Base-by-base conservation (phyloP, 1,140 invertebrate species). In the Anastrepha ludens region DNA sequence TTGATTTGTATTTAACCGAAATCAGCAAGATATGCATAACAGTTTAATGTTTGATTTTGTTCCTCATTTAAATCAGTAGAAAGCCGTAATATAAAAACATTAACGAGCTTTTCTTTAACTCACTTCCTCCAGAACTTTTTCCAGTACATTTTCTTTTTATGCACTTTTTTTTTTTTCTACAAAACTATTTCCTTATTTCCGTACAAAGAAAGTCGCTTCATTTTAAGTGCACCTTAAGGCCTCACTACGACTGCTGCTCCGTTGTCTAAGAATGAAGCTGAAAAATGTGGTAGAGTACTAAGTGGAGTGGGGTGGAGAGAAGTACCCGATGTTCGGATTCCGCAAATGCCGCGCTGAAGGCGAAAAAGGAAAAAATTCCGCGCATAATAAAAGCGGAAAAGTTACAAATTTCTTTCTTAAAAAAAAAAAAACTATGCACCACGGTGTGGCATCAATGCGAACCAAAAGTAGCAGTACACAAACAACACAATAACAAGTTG, bases 161-260 rank as follows among this genome's bases (percentile, higher is more conserved):
- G n/a, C 64, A 41, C 64, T 67, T 41, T 47, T 74, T 0, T 44
- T 17, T 17, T 8, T 8, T 41, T 2, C 41, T 74, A n/a, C 67
- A 74, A 47, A 74, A 74, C 67, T 44, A 74, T 74, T 74, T 74
- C 41, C 67, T 74, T 74, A 39, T 47, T 74, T 74, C 41, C 15
- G 11, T 44, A 74, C 67, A 74, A 74, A 74, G 67, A 74, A 74
- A 74, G 67, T 17, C 67, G 67, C 67, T 74, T 74, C 67, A 74
- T 15, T 74, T 74, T 74, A 74, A 74, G 67, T 74, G 67, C 39
- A 44, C 39, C 67, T 74, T 17, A 41, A 47, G 67, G 67, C 67
- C 13, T 39, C 11, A 8, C 67, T 17, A 11, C 39, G 67, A 44
- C 9, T 11, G 44, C 67, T 44, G 7, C 65, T 47, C 39, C 41